phyloP scores from a whole-genome alignment of 2,888 invertebrate species.

The Cantharis lateralis region DNA sequence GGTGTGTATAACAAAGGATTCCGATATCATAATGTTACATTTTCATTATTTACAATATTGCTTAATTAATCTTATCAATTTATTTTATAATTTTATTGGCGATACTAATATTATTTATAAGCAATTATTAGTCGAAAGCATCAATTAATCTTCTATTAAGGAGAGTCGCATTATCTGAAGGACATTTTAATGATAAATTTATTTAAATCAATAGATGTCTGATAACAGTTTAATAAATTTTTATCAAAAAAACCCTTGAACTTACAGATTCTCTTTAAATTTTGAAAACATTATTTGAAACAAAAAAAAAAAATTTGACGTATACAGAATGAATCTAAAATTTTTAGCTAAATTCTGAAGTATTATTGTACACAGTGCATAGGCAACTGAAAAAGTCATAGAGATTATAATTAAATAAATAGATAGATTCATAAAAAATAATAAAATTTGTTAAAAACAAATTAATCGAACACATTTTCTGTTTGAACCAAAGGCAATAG shows the following conservation, averaged over 20 bases:
- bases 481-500: too few species aligned
- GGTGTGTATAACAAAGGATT: conserved; percentile 60
- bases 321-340: background rate
- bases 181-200: background rate
- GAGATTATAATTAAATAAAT: too few species aligned
- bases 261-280: too few species aligned
- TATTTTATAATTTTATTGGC: background rate
- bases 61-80: background rate
- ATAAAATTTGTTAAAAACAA: too few species aligned
- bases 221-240: background rate
- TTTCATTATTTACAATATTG: background rate
- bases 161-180: background rate
- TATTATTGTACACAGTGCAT: background rate
- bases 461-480: too few species aligned
- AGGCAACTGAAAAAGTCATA: background rate
- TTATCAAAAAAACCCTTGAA: too few species aligned
- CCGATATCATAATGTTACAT: background rate
- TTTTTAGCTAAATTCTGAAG: background rate
- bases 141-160: background rate
- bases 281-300: too few species aligned
- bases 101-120: background rate
- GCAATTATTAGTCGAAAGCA: background rate
- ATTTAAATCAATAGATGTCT: background rate
- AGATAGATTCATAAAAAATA: too few species aligned
- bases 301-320: too few species aligned